Base-by-base conservation (phyloP, 2,888 invertebrate species). In the Eupithecia centaureata region DNA sequence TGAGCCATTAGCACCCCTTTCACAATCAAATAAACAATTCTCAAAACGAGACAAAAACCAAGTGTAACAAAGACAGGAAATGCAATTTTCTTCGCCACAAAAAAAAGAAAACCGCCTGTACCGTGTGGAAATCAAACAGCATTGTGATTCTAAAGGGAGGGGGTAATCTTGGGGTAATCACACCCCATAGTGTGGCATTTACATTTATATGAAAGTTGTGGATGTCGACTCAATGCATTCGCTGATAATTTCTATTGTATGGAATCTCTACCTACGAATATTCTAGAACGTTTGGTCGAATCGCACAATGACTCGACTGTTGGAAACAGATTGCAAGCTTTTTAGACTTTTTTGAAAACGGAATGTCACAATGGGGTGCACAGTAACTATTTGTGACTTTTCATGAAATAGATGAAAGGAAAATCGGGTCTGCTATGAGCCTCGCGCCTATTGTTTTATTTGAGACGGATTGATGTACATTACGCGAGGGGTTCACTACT, bases 161-260 rank as follows among this genome's bases (percentile, higher is more conserved):
- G 54, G 61, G 73, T 65, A 66, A 68, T 71, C 71, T 68, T 64
- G 69, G 77, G 81, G 81, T 82, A 82, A 85, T 83, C 79, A 80
- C 79, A 70, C 79, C 77, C 83, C 81, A 82, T 75, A 77, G 73
- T 77, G 76, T 70, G 76, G 74, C 82, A 87, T 88, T 88, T 85
- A 86, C 88, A 88, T 88, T 86, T 88, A 88, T 88, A 88, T 88
- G 86, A 87, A 85, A 84, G 77, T 66, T 63, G 57, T 57, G 32
- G 57, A 30, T 56, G 56, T 56, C 10, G 56, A 56, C 15, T 57
- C 30, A 30, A 57, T 57, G 30, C 32, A 57, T 56, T 56, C 54
- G n/a, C n/a, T 28, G 30, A 28, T 56, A 56, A 56, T 56, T 56
- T 56, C 54, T 56, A 56, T 56, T 56, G 54, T 56, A n/a, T 56